These are phyloP conservation scores for Graphium colonna DNA, from an alignment of 2,888 invertebrate genomes.

Conservation along the genomic window DNA sequence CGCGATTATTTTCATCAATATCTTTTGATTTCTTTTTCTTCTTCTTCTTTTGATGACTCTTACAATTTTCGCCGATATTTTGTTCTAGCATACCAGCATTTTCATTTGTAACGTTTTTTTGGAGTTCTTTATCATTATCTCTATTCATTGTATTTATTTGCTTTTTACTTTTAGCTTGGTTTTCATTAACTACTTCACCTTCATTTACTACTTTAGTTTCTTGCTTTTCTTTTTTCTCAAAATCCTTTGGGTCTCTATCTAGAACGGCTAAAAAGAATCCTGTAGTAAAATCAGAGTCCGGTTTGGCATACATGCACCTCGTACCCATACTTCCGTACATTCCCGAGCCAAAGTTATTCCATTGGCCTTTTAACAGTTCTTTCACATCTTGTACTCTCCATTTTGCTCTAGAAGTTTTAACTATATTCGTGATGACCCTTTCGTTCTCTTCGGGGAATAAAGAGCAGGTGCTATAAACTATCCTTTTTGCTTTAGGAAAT, in stretches of 20 bases:
- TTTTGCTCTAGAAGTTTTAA: conserved; percentile 73
- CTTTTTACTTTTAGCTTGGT: conserved; percentile 22
- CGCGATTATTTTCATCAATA: not conserved
- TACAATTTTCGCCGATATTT: not conserved
- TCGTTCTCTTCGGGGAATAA: conserved; percentile 95
- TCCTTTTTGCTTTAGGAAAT: conserved; percentile 90
- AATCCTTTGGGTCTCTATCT: conserved; percentile 79
- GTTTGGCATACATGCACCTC: conserved; percentile 88
- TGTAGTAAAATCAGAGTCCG: conserved; percentile 89
- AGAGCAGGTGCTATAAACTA: conserved; percentile 98
- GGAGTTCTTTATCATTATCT: not conserved
- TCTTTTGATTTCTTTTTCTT: conserved; percentile 9
- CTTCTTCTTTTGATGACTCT: conserved; percentile 8
- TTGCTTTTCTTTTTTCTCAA: conserved; percentile 37
- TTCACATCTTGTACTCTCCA: conserved; percentile 83
- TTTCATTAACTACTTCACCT: conserved; percentile 25
- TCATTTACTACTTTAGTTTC: conserved; percentile 25
- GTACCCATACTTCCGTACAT: conserved; percentile 84
- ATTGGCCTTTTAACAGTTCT: conserved; percentile 81
- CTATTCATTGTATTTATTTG: not conserved
- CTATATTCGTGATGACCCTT: conserved; percentile 88
- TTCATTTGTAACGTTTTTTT: not conserved
- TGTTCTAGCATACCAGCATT: not conserved
- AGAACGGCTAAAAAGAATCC: conserved; percentile 98
- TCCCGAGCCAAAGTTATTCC: conserved; percentile 84